These are phyloP conservation scores for Anoplius nigerrimus DNA, from an alignment of 2,888 invertebrate species.

Conservation along the genomic window DNA sequence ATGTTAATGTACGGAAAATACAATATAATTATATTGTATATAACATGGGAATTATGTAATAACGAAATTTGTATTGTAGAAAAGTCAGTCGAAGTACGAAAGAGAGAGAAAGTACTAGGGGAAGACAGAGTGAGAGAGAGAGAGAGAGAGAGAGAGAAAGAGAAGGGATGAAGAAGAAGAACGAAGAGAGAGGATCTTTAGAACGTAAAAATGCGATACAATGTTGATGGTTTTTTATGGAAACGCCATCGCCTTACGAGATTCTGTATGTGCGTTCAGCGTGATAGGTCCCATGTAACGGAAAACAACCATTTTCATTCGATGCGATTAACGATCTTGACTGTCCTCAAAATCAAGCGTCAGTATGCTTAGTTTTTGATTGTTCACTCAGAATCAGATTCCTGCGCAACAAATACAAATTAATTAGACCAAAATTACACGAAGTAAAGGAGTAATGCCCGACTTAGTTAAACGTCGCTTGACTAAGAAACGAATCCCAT, in stretches of 20 bases:
- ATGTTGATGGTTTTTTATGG: neutral
- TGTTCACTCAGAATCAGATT: conserved; percentile 65
- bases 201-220: too few relatives aligned
- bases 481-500: neutral
- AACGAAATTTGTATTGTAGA: conserved; percentile 19
- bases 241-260: neutral
- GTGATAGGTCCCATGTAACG: conserved; percentile 8
- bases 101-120: too few relatives aligned
- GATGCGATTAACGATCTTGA: neutral
- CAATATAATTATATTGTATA: conserved; percentile 23
- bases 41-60: conserved; percentile 20
- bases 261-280: neutral
- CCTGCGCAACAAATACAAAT: conserved; percentile 49
- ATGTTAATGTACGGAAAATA: conserved; percentile 19
- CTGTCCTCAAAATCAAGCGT: neutral
- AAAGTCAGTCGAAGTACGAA: conserved; percentile 21
- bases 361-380: conserved; percentile 13
- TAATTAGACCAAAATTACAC: conserved; percentile 4
- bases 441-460: too few relatives aligned
- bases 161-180: too few relatives aligned
- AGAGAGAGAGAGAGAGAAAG: too few relatives aligned
- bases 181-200: too few relatives aligned
- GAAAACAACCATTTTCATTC: neutral
- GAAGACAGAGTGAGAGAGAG: too few relatives aligned
- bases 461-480: neutral